Evolutionary conservation across 2,888 invertebrate species (phyloP).

Genomic region (Nezara viridula): DNA sequence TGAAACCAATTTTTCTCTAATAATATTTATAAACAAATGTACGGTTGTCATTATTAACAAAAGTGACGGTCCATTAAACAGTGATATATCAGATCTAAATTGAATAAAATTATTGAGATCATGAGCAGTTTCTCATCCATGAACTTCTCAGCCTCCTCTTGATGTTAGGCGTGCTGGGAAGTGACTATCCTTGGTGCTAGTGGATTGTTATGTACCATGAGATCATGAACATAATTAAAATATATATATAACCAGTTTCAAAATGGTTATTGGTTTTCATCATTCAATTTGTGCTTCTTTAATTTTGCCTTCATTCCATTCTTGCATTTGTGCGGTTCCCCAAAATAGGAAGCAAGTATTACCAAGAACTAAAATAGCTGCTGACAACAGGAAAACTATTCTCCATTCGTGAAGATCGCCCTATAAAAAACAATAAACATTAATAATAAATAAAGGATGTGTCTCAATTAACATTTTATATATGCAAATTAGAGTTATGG

Average conservation of each 20-base stretch:
- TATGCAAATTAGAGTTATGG: too few relatives aligned
- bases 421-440: neutral
- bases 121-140: neutral
- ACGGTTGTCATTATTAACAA: neutral
- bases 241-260: neutral
- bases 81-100: neutral
- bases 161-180: neutral
- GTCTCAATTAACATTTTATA: too few relatives aligned
- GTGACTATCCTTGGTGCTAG: neutral
- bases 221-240: neutral
- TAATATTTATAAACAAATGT: neutral
- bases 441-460: neutral
- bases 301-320: conserved; percentile 8
- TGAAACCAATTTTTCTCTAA: neutral
- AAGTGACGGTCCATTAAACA: neutral
- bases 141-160: neutral
- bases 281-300: neutral
- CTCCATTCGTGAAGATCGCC: conserved; percentile 20
- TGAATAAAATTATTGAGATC: neutral
- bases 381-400: conserved; percentile 27
- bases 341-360: conserved; percentile 51
- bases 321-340: conserved; percentile 3
- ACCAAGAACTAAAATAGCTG: neutral
- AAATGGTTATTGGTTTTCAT: neutral
- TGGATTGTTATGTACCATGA: neutral